A percentile compares a stretch with the other conserved stretches of the same genome.
Conservation (phyloP, 2,888 invertebrate genomes). For the Diarsia rubi region DNA sequence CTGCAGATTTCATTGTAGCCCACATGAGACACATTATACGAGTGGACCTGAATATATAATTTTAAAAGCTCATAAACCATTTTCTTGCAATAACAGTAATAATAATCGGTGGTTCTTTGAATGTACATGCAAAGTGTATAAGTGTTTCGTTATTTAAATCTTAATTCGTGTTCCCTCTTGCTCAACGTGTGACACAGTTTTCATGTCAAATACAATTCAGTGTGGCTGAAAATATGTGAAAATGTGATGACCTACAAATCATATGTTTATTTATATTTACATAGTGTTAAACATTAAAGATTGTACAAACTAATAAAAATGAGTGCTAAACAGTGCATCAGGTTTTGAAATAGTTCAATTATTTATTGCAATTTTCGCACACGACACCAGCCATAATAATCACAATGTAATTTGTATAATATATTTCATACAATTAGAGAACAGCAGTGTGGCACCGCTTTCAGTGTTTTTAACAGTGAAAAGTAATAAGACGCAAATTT, state of each 20-base stretch:
- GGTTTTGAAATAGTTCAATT: slow-evolving; percentile 85
- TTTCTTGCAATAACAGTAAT: slow-evolving; percentile 4
- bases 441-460: slow-evolving; percentile 86
- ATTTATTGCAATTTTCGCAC: slow-evolving; percentile 86
- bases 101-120: slow-evolving; percentile 10
- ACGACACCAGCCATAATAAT: slow-evolving; percentile 84
- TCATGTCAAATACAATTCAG: slow-evolving; percentile 37
- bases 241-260: slow-evolving; percentile 40
- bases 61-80: slow-evolving; percentile 32
- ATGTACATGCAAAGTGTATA: slow-evolving; percentile 21
- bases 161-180: slow-evolving; percentile 14
- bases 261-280: slow-evolving; percentile 32
- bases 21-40: slow-evolving; percentile 55
- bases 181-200: slow-evolving; percentile 52
- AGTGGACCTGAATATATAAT: slow-evolving; percentile 62
- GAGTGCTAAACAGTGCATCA: slow-evolving; percentile 81
- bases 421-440: slow-evolving; percentile 76
- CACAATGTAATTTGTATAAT: slow-evolving; percentile 88
- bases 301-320: slow-evolving; percentile 73
- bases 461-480: slow-evolving; percentile 75
- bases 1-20: slow-evolving; percentile 72
- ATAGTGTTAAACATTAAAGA: slow-evolving; percentile 64
- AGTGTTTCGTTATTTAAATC: slow-evolving; percentile 37
- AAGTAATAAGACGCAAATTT: slow-evolving; percentile 72
- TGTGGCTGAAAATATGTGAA: slow-evolving; percentile 35